phyloP scores from a whole-genome alignment of 2,888 invertebrate genomes.

The Drosophila lacicola region DNA sequence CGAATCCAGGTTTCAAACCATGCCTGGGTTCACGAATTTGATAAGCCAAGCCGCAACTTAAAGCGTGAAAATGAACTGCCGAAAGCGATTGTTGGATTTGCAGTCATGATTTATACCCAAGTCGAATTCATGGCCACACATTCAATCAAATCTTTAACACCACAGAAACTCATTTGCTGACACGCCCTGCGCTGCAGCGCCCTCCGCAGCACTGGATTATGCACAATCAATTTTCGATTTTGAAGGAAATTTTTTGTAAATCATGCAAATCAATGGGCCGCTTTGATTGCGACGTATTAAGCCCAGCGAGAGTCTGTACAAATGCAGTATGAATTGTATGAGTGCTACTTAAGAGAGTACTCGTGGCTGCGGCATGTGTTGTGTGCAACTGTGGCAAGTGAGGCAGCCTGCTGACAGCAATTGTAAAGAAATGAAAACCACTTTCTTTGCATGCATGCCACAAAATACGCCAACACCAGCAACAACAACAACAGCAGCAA shows the following conservation, averaged over 20 bases:
- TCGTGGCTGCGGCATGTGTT: constrained; percentile 32
- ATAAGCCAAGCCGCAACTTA: too few relatives aligned
- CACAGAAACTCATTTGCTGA: constrained; percentile 68
- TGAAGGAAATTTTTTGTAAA: constrained; percentile 56
- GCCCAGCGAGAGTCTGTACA: constrained; percentile 40
- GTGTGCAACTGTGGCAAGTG: constrained; percentile 52
- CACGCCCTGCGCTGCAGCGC: background rate
- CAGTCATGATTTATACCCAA: background rate
- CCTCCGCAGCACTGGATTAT: constrained; percentile 20
- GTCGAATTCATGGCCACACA: constrained; percentile 4
- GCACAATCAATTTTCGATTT: constrained; percentile 35
- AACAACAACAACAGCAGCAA: constrained; percentile 25
- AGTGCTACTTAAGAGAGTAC: constrained; percentile 12
- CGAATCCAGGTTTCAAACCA: too few relatives aligned
- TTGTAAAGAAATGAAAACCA: constrained; percentile 83
- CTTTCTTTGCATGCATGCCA: constrained; percentile 82
- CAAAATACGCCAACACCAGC: constrained; percentile 74
- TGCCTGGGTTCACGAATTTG: too few relatives aligned
- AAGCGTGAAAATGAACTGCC: too few relatives aligned
- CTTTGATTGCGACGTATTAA: constrained; percentile 38
- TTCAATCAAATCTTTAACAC: constrained; percentile 36
- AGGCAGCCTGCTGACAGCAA: constrained; percentile 61
- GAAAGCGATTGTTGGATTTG: background rate
- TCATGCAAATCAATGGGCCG: constrained; percentile 73
- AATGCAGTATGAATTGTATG: constrained; percentile 13